Percentiles rank a stretch among this genome's conserved stretches.
phyloP scores from a whole-genome alignment of 2,113 vertebrate species.

The Halichoeres trimaculatus region DNA sequence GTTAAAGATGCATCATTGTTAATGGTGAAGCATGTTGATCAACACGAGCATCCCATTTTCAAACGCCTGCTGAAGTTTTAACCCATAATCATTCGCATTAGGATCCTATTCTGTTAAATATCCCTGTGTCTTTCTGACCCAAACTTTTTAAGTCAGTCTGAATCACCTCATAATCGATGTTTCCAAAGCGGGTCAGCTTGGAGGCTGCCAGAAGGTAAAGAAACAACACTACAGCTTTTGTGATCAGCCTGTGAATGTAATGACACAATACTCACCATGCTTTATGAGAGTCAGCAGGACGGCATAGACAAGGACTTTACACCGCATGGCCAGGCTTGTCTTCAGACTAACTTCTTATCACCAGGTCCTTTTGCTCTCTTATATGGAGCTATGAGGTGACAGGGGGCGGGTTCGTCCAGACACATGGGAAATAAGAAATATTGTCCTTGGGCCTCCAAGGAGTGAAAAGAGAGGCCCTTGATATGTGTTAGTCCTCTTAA shows the following conservation, averaged over 20 bases:
- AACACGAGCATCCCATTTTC: background rate
- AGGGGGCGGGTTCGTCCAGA: constrained; percentile 67
- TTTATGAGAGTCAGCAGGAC: constrained; percentile 74
- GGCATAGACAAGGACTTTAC: constrained; percentile 81
- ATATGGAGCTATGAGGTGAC: constrained; percentile 65
- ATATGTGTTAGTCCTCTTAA: constrained; percentile 58
- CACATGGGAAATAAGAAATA: constrained; percentile 68
- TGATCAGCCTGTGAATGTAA: constrained; percentile 1
- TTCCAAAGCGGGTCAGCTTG: constrained; percentile 5
- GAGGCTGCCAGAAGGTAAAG: background rate
- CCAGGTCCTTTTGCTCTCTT: constrained; percentile 53
- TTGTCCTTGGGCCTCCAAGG: constrained; percentile 49
- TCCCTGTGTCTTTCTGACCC: background rate
- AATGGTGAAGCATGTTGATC: too few species aligned
- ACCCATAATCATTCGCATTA: background rate
- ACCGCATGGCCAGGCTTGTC: constrained; percentile 75
- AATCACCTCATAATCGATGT: background rate
- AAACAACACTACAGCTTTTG: constrained; percentile 30
- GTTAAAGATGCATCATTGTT: too few species aligned
- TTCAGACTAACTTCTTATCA: constrained; percentile 76
- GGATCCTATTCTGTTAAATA: background rate
- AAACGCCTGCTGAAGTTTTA: too few species aligned
- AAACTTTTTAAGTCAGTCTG: background rate
- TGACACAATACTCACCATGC: constrained; percentile 76
- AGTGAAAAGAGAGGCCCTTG: constrained; percentile 65